Evolutionary conservation across 2,888 invertebrate genomes (phyloP), one percentile per base, ranked within the genome.

Genomic region (Hedychridium roseum): DNA sequence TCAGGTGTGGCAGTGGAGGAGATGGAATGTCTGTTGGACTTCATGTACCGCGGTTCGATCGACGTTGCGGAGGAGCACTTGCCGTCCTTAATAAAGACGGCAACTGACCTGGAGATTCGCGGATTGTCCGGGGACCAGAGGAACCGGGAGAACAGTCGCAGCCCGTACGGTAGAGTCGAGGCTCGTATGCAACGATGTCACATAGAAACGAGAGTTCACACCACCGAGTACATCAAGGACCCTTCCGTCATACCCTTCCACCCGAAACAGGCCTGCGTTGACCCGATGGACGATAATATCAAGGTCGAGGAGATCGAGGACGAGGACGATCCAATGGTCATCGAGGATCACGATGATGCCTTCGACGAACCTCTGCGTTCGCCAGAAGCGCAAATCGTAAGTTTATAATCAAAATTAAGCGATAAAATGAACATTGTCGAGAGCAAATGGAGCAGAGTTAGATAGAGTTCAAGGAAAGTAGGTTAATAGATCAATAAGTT

Each of bases 11-110:
- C 84, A 1, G 83, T 85, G 64, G 84, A 84, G 40, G 87, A 87
- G 76, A 86, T 88, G 81, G 85, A 86, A 70, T 82, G 86, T 50
- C 80, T 88, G 27, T 80, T 88, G 53, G 87, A 88, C 71, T 86
- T 88, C 57, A 88, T 88, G 85, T 89, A 89, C 76, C 85, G 86
- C 58, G 88, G 89, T 1, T 86, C 84, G 1, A 86, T 88, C 49
- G 87, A 88, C 64, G 85, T 88, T 3, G 84, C 86, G 38, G 85
- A 86, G 51, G 80, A 86, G 58, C 84, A 85, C 64, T 75, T 88
- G 21, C 85, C 86, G 54, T 84, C 85, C 0, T 70, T 89, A 42
- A 85, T 86, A 79, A 85, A 86, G 64, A 85, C 88, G 21, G 87
- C 88, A 0, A 85, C 86, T 2, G 88, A 88, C 64, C 75, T 89